phyloP scores from a whole-genome alignment of 1,140 invertebrate genomes.

The Pachypsylla venusta region DNA sequence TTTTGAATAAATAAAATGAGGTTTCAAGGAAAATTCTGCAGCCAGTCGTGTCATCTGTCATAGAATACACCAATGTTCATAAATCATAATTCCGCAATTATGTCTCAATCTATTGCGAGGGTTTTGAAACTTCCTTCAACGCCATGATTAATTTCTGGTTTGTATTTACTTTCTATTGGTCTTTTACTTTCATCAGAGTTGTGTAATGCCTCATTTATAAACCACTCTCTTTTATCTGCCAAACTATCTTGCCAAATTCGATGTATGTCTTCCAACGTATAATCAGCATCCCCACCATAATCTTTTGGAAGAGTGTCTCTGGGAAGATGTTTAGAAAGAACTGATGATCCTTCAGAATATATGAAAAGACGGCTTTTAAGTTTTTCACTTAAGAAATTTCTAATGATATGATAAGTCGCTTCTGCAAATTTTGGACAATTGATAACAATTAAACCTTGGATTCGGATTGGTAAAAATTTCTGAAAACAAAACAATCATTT shows the following conservation, averaged over 20 bases:
- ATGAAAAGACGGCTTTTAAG: not conserved
- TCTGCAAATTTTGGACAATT: constrained; percentile 49
- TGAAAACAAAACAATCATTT: constrained; percentile 29
- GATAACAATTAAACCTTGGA: constrained; percentile 47
- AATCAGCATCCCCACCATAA: constrained; percentile 15
- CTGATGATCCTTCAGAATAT: not conserved
- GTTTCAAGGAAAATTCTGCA: too few species aligned
- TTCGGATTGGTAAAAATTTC: constrained; percentile 41
- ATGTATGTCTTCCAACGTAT: constrained; percentile 10
- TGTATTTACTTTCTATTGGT: constrained; percentile 14
- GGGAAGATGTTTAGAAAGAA: constrained; percentile 14
- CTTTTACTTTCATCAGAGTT: constrained; percentile 14
- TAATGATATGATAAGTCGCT: constrained; percentile 44
- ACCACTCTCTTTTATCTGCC: constrained; percentile 12
- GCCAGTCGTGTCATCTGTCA: too few species aligned
- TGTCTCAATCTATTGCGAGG: constrained; percentile 16
- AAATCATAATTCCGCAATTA: too few species aligned
- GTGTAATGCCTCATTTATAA: constrained; percentile 11
- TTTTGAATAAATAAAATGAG: too few species aligned
- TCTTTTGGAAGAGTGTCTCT: constrained; percentile 17
- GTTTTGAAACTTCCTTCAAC: constrained; percentile 18
- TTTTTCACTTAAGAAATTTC: constrained; percentile 50
- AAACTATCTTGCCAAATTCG: constrained; percentile 14
- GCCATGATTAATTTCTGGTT: constrained; percentile 6
- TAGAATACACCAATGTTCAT: too few species aligned